Percentiles rank a stretch among this genome's conserved stretches.
phyloP scores from a whole-genome alignment of 2,797 vertebrate species.

The Mus spretus region DNA sequence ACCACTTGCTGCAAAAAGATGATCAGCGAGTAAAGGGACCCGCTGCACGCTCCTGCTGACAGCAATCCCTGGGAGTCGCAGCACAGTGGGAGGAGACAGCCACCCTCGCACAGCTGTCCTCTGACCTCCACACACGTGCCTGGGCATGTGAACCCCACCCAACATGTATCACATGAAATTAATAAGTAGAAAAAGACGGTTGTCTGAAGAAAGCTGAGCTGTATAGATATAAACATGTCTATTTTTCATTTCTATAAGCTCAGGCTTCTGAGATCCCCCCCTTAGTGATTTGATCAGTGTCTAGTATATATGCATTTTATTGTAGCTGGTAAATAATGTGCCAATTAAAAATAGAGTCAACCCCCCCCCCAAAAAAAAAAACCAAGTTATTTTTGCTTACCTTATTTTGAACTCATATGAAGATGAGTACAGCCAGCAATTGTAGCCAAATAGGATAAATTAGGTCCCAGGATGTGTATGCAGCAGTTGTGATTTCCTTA shows the following conservation, averaged over 20 bases:
- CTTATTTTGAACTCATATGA: not conserved
- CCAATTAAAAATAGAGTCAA: not conserved
- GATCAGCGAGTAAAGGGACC: not conserved
- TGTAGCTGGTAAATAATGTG: not conserved
- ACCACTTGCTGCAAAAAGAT: not conserved
- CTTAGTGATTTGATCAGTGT: not conserved
- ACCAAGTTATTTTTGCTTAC: not conserved
- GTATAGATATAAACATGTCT: not conserved
- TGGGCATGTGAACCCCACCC: too few relatives aligned
- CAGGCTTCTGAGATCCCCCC: too few relatives aligned
- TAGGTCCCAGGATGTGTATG: not conserved
- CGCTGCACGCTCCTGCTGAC: not conserved
- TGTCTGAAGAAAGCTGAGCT: not conserved
- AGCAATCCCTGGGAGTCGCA: not conserved
- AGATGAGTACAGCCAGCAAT: not conserved
- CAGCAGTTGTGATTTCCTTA: not conserved
- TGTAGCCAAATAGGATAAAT: not conserved
- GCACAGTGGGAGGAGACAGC: not conserved
- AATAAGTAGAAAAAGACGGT: not conserved
- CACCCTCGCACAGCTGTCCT: not conserved
- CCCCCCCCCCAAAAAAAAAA: not conserved
- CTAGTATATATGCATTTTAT: not conserved
- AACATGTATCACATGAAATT: not conserved
- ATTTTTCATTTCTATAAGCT: not conserved
- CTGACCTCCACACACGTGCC: not conserved